These are phyloP conservation scores for Tiliacea aurago DNA, from an alignment of 2,888 invertebrate species.

Conservation along the genomic window DNA sequence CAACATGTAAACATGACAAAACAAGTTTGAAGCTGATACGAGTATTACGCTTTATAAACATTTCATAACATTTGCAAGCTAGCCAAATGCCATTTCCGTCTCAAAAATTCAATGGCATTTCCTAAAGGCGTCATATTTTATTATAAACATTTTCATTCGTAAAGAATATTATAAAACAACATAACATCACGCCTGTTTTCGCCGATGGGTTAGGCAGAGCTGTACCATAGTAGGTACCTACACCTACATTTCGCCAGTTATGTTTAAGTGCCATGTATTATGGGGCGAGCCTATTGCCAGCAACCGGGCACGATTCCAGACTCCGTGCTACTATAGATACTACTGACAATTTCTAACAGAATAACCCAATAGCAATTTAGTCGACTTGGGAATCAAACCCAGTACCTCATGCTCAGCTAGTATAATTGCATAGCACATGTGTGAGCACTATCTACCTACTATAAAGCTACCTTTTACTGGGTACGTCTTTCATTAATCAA, in stretches of 20 bases:
- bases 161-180: background rate
- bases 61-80: conserved; percentile 36
- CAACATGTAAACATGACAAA: conserved; percentile 46
- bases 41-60: conserved; percentile 40
- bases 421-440: too few species aligned
- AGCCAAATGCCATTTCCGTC: conserved; percentile 41
- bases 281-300: background rate
- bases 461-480: too few species aligned
- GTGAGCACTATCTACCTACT: too few species aligned
- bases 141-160: background rate
- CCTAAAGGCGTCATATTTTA: conserved; percentile 17
- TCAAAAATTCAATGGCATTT: conserved; percentile 34
- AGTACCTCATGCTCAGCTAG: background rate
- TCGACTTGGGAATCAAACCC: background rate
- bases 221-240: background rate
- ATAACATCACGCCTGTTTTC: background rate
- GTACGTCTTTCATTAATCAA: too few species aligned
- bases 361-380: background rate
- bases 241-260: background rate
- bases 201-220: background rate
- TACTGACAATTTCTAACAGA: background rate
- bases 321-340: background rate
- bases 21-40: conserved; percentile 14
- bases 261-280: background rate
- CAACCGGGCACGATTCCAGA: background rate